Conservation (phyloP, 92 coral and sea anemone species). For the Porites cylindrica region DNA sequence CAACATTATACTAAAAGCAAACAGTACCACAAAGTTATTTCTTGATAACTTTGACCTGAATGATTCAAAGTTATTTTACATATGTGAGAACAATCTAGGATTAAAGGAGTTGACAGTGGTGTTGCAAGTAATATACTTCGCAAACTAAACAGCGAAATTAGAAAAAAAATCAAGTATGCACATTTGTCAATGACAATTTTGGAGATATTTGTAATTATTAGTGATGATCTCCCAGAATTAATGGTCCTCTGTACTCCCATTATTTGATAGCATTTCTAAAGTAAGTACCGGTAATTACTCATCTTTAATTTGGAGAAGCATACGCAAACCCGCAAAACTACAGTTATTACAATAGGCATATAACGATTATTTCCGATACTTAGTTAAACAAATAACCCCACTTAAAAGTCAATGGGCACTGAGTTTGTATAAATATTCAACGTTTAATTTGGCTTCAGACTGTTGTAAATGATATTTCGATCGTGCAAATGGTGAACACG, state of each 20-base stretch:
- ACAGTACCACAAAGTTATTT: not conserved
- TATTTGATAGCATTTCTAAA: constrained; percentile 5
- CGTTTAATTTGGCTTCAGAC: not conserved
- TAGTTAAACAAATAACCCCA: not conserved
- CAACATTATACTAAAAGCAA: too few relatives aligned
- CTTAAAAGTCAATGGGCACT: not conserved
- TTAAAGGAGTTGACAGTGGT: not conserved
- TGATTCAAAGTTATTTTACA: not conserved
- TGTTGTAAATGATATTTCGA: not conserved
- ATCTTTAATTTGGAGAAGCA: not conserved
- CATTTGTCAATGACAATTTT: constrained; percentile 6
- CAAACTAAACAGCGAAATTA: not conserved
- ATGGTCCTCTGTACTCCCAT: not conserved
- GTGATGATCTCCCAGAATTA: not conserved
- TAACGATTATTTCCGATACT: not conserved
- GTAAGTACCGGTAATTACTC: not conserved
- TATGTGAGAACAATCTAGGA: not conserved
- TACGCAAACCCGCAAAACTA: not conserved
- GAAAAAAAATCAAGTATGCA: not conserved
- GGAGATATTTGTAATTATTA: not conserved
- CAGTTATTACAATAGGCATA: not conserved
- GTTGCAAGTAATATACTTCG: not conserved
- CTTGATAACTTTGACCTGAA: not conserved
- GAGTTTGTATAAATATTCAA: constrained; percentile 5
- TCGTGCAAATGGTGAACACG: too few relatives aligned